A percentile compares a stretch with the other conserved stretches of the same genome.
phyloP scores from a whole-genome alignment of 2,797 vertebrate genomes.

The Morus bassanus region DNA sequence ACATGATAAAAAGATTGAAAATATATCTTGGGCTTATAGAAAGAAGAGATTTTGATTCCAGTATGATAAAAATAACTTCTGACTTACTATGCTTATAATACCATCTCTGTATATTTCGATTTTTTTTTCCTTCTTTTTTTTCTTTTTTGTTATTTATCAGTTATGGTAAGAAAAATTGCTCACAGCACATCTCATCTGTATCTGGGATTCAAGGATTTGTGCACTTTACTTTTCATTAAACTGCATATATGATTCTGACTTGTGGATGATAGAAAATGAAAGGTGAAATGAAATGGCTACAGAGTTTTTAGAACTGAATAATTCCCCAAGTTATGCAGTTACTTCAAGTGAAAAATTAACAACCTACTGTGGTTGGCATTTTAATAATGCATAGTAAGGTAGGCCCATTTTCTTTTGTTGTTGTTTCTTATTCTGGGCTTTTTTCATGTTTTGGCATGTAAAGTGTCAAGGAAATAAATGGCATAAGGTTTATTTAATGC shows the following conservation, averaged over 20 bases:
- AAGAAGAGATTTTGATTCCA: neutral
- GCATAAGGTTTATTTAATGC: neutral
- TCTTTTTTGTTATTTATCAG: neutral
- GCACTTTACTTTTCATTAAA: constrained; percentile 49
- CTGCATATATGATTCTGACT: constrained; percentile 40
- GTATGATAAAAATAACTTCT: neutral
- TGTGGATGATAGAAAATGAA: constrained; percentile 54
- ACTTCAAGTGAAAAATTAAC: constrained; percentile 73
- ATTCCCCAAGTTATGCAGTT: constrained; percentile 55
- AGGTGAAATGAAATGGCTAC: constrained; percentile 66
- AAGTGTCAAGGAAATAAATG: neutral
- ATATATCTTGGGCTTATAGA: neutral
- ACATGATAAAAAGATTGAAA: neutral
- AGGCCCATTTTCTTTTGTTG: neutral
- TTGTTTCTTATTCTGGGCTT: neutral
- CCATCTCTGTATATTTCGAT: neutral
- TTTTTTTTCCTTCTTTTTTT: neutral
- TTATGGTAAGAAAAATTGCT: neutral
- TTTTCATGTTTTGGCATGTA: neutral
- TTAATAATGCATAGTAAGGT: constrained; percentile 37
- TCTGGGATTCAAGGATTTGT: constrained; percentile 39
- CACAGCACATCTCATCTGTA: neutral
- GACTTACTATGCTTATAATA: neutral
- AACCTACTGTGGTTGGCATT: constrained; percentile 59
- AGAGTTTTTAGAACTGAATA: constrained; percentile 56